A percentile compares a stretch with the other conserved stretches of the same genome.
These are phyloP conservation scores for Nomada ferruginata DNA, from an alignment of 2,888 invertebrate species.

Conservation along the genomic window DNA sequence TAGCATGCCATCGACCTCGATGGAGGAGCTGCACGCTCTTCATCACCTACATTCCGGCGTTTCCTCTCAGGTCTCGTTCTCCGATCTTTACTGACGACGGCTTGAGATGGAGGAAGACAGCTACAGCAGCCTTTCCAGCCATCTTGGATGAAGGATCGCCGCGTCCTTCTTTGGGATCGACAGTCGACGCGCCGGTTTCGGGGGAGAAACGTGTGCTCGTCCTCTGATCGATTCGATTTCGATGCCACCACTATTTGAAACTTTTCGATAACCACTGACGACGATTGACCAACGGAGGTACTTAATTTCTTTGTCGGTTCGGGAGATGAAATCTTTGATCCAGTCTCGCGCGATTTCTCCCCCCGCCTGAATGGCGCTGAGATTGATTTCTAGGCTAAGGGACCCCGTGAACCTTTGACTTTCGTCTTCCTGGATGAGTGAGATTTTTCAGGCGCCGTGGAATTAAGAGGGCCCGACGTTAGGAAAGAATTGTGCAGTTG, in stretches of 20 bases:
- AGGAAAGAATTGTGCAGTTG: no score
- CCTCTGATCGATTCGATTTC: not conserved
- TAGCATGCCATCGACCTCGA: constrained; percentile 85
- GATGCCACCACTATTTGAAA: not conserved
- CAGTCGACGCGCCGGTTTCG: constrained; percentile 25
- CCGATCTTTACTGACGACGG: constrained; percentile 83
- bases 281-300: not conserved
- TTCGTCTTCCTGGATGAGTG: not conserved
- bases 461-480: no score
- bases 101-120: constrained; percentile 76
- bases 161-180: constrained; percentile 24
- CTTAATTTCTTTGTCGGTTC: no score
- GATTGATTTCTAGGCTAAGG: not conserved
- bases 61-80: constrained; percentile 83
- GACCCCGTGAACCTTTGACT: constrained; percentile 1
- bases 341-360: not conserved
- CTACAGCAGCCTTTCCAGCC: constrained; percentile 71
- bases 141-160: constrained; percentile 68
- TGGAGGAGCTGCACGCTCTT: constrained; percentile 85
- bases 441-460: no score
- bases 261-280: not conserved
- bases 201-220: not conserved
- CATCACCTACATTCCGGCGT: constrained; percentile 85
- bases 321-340: no score
- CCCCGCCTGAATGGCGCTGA: constrained; percentile 9